Evolutionary conservation across 2,888 invertebrate species (phyloP), one percentile per base, ranked within the genome.

Genomic region (Cheilosia vulpina): DNA sequence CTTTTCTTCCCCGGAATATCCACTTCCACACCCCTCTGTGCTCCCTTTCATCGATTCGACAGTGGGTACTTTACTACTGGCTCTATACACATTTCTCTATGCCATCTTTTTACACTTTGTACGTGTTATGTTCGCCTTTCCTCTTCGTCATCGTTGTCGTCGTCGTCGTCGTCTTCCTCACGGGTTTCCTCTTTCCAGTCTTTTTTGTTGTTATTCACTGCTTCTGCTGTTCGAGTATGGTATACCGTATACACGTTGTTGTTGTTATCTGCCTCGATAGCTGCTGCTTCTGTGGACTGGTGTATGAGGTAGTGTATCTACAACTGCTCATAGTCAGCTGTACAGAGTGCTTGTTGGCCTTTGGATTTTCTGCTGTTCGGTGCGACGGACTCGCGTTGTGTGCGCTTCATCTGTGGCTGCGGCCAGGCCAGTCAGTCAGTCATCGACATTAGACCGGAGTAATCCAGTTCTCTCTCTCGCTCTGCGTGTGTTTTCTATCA

Each of bases 361-460:
- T 81, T 77, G 81, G 63, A 81, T 85, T 76, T 80, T 72, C 68
- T 80, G 66, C 50, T 71, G 76, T 58, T 80, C 68, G 34, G 66
- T 45, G 76, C 66, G 68, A 57, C 69, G 45, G 58, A 73, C 72
- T 78, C 66, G 78, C 72, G 77, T 73, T 80, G 77, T 83, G 73
- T 83, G 84, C 80, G 78, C 85, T 73, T 81, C 84, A 87, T 88
- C 88, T 87, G 87, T 69, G 87, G 83, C 87, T 79, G 87, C 73
- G 87, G 82, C 87, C 79, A 66, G 71, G 73, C 87, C 88, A 87
- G 89, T 88, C 89, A 89, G 89, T 89, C 89, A 89, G 89, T 88
- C 89, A 89, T 89, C 88, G 89, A 89, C 89, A 88, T 87, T 88
- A 89, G 89, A 89, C 88, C 88, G 88, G 88, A 89, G 89, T 88